A percentile compares a stretch with the other conserved stretches of the same genome.
phyloP scores from a whole-genome alignment of 1,140 invertebrate genomes.

The Uloborus diversus region DNA sequence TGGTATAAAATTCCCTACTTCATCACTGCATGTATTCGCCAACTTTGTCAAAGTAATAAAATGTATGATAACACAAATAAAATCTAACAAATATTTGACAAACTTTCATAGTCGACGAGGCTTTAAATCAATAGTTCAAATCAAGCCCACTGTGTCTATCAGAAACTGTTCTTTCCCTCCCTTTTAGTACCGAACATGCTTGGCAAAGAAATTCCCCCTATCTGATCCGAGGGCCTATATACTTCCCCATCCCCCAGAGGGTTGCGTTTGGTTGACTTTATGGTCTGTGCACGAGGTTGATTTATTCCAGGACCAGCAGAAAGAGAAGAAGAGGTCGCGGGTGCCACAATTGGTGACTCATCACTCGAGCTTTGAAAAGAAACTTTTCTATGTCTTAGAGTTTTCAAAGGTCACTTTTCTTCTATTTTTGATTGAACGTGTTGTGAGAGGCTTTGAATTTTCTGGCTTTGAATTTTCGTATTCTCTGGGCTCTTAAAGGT shows the following conservation, averaged over 20 bases:
- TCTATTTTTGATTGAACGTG: too few relatives aligned
- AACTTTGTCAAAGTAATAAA: too few relatives aligned
- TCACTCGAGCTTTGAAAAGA: too few relatives aligned
- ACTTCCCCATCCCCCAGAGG: conserved; percentile 27
- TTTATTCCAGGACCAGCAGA: conserved; percentile 46
- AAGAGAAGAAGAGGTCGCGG: conserved; percentile 17
- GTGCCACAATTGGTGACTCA: conserved; percentile 15
- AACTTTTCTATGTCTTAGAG: too few relatives aligned
- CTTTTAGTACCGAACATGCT: conserved; percentile 19
- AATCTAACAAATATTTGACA: too few relatives aligned
- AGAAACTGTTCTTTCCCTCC: conserved; percentile 7
- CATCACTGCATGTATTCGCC: too few relatives aligned
- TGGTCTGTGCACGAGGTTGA: conserved; percentile 55
- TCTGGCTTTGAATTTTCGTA: too few relatives aligned
- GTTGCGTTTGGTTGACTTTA: conserved; percentile 53
- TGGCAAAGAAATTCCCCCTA: conserved; percentile 1
- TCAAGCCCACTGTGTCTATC: conserved; percentile 33
- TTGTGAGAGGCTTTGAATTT: too few relatives aligned
- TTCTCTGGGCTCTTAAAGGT: too few relatives aligned
- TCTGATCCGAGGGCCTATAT: conserved; percentile 31
- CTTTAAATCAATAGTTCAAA: conserved; percentile 41
- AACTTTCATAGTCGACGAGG: neutral
- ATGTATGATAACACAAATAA: too few relatives aligned
- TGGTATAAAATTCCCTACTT: too few relatives aligned
- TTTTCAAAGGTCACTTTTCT: too few relatives aligned